Base-by-base conservation (phyloP, 1,140 invertebrate species). In the Drosophila ambigua region DNA sequence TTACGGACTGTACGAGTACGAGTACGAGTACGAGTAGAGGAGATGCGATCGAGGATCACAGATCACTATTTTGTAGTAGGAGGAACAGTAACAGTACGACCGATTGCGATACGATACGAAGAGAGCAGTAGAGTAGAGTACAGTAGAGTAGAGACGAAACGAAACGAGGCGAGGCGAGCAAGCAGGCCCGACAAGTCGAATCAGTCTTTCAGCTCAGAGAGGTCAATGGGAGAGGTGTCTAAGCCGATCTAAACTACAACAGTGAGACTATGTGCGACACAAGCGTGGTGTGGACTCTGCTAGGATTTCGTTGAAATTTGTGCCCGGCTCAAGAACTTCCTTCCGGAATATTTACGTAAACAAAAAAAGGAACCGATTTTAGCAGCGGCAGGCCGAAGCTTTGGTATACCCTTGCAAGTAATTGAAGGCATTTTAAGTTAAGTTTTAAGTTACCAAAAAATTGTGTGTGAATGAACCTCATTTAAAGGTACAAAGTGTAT, bases 31-130 rank as follows among this genome's bases (percentile, higher is more conserved):
- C 31, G 28, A 31, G 28, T 31, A 35, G 8, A 35, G 31, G 35
- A 39, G 35, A 13, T 39, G 35, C 35, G 35, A 39, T 39, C 35
- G 35, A 13, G 35, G 77, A 87, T 74, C 64, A 48, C 58, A 55
- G 51, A 45, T 69, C 64, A 72, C 59, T 76, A 69, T 76, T 39
- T 62, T 83, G 83, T 76, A 88, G 83, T 60, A 88, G 83, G 53
- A 72, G 67, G 66, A 65, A 65, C 35, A 39, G 35, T 39, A 35
- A 35, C 31, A 13, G 11, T 39, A 13, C 35, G 35, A 39, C 35
- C 35, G 35, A 39, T 5, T 39, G 35, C 35, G 35, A 39, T 39
- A 39, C 35, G 35, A 39, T 39, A 39, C 35, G 35, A 39, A 58
- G 67, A 66, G 74, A 35, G 39, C 43, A 48, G 57, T 46, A 48